Conservation (phyloP, 2,113 vertebrate genomes). For the Leucopternis melanops region DNA sequence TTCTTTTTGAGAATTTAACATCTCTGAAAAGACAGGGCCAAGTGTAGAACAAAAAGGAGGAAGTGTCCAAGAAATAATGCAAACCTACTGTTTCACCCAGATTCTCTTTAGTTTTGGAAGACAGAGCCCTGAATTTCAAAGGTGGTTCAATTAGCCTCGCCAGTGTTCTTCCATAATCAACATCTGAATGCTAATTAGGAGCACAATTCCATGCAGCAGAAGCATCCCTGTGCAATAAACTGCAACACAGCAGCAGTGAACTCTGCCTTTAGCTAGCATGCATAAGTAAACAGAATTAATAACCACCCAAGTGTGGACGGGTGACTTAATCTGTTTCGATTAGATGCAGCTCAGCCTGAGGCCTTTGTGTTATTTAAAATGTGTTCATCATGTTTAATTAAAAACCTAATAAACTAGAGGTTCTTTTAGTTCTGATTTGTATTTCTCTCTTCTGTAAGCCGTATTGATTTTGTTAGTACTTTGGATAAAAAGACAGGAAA, state of each 20-base stretch:
- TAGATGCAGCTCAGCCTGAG: conserved; percentile 64
- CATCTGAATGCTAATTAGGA: conserved; percentile 63
- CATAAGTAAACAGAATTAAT: conserved; percentile 75
- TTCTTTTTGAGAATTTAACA: not conserved
- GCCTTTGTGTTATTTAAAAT: conserved; percentile 73
- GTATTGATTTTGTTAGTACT: not conserved
- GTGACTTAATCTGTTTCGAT: conserved; percentile 75
- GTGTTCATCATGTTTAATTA: conserved; percentile 78
- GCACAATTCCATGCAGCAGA: conserved; percentile 38
- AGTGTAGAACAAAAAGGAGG: not conserved
- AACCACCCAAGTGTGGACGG: conserved; percentile 64
- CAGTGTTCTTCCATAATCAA: conserved; percentile 46
- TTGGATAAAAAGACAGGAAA: not conserved
- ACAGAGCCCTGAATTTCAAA: conserved; percentile 12
- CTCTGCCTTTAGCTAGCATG: conserved; percentile 61
- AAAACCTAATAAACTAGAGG: conserved; percentile 69
- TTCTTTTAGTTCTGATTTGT: conserved; percentile 17
- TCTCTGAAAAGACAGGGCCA: not conserved
- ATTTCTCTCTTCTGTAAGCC: conserved; percentile 7
- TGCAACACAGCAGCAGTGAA: conserved; percentile 38
- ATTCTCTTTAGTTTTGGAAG: not conserved
- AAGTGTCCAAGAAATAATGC: not conserved
- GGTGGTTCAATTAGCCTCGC: conserved; percentile 46
- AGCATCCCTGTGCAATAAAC: conserved; percentile 64
- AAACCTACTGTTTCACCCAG: not conserved